phyloP scores from a whole-genome alignment of 2,888 invertebrate species.

The Diarsia mendica region DNA sequence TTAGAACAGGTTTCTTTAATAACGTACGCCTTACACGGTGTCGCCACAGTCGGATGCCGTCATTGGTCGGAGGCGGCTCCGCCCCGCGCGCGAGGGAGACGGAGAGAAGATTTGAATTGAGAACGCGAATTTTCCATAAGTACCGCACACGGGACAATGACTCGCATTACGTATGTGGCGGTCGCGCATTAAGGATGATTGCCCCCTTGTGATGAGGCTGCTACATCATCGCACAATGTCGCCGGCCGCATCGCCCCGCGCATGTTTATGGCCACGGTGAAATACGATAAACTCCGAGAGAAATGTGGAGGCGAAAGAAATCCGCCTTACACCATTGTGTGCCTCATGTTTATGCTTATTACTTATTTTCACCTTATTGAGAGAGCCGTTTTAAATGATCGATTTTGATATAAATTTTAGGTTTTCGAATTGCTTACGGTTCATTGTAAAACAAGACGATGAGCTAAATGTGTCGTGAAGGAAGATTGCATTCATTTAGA shows the following conservation, averaged over 20 bases:
- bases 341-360: conserved; percentile 88
- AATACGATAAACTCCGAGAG: conserved; percentile 87
- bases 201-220: conserved; percentile 90
- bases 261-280: conserved; percentile 86
- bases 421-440: conserved; percentile 70
- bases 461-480: conserved; percentile 51
- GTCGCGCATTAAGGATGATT: conserved; percentile 90
- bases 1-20: conserved; percentile 91
- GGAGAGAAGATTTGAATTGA: conserved; percentile 90
- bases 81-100: conserved; percentile 90
- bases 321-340: conserved; percentile 85
- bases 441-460: conserved; percentile 68
- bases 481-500: conserved; percentile 61
- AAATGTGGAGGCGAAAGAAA: conserved; percentile 88
- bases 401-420: conserved; percentile 77
- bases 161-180: conserved; percentile 90
- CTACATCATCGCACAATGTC: conserved; percentile 89
- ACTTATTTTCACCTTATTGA: conserved; percentile 88
- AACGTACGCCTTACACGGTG: conserved; percentile 90
- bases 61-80: conserved; percentile 89
- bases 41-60: conserved; percentile 88
- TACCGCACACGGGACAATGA: conserved; percentile 90
- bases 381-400: conserved; percentile 79
- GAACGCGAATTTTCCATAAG: conserved; percentile 91
- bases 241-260: conserved; percentile 83